Conservation (phyloP, 2,888 invertebrate genomes). For the Gari tellinella region DNA sequence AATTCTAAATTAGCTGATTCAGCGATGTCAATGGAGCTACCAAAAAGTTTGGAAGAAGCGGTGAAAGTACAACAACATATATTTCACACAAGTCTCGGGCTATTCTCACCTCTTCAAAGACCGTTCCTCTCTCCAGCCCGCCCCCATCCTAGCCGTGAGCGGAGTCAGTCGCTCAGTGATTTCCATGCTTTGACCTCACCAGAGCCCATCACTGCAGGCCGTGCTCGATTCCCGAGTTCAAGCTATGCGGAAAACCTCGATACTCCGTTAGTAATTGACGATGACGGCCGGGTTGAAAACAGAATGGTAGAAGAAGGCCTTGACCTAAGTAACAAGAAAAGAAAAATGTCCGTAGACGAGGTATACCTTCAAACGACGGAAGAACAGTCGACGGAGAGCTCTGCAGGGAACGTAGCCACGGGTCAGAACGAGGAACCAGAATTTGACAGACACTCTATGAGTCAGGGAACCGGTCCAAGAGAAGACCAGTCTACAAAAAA, state of each 20-base stretch:
- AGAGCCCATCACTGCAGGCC: constrained; percentile 25
- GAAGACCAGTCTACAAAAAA: constrained; percentile 52
- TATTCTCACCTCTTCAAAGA: constrained; percentile 48
- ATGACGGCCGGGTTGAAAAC: constrained; percentile 29
- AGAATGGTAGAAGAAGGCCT: constrained; percentile 41
- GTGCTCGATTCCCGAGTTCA: constrained; percentile 54
- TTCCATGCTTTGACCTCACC: constrained; percentile 38
- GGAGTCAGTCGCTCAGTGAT: constrained; percentile 60
- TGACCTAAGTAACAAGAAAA: constrained; percentile 56
- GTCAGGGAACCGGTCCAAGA: constrained; percentile 24
- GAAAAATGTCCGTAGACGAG: constrained; percentile 56
- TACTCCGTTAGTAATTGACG: constrained; percentile 51
- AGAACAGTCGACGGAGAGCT: constrained; percentile 11
- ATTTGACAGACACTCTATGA: constrained; percentile 16
- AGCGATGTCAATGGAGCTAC: constrained; percentile 38
- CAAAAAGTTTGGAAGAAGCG: constrained; percentile 49
- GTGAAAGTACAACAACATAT: constrained; percentile 49
- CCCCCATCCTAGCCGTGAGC: constrained; percentile 31
- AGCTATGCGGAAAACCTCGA: constrained; percentile 57
- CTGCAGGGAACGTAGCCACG: constrained; percentile 20
- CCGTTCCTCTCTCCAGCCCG: constrained; percentile 42
- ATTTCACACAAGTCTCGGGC: constrained; percentile 48
- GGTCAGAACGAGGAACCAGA: constrained; percentile 38
- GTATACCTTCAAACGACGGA: constrained; percentile 25
- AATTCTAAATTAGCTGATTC: constrained; percentile 21